Evolutionary conservation across 1,140 invertebrate species (phyloP), one percentile per base, ranked within the genome.

Genomic region (Drosophila seguyi): DNA sequence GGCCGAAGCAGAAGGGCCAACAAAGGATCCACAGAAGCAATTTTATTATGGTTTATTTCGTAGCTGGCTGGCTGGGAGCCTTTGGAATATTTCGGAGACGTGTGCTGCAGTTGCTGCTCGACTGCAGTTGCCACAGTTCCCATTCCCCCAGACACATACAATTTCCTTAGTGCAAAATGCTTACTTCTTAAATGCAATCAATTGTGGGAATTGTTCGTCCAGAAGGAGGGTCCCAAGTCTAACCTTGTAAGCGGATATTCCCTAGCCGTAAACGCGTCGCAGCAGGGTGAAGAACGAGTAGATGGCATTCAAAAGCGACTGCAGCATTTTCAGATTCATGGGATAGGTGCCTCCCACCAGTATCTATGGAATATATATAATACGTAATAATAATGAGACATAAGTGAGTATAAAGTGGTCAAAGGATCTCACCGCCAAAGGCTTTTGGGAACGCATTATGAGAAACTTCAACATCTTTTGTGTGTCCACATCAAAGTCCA

Each of bases 31-130:
- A 31, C 31, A 76, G 62, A 48, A 77, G 74, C 74, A 68, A 79
- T 87, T 86, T 86, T 86, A 86, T 86, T 88, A 83, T 88, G 82
- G 79, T 83, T 87, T 86, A 88, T 86, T 87, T 87, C 62, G 42
- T 56, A 55, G 52, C 20, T 34, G 13, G 29, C 18, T 53, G 29
- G 48, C 31, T 73, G 36, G 48, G 45, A 29, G 63, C 41, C 34
- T 58, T 55, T 65, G 36, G 31, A 34, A 56, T 62, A 57, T 73
- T 82, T 65, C 18, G 61, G 34, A 50, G 75, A 84, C 62, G 63
- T 72, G 72, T 18, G 18, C 50, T 77, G 75, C 77, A 76, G 62
- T 67, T 62, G n/a, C 34, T 27, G 36, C 39, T 34, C 48, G 60
- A 67, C 56, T 80, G 66, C 81, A 72, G 62, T 81, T 76, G 59